A percentile compares a stretch with the other conserved stretches of the same genome.
phyloP scores from a whole-genome alignment of 2,797 vertebrate species.

The Holocentrus rufus region DNA sequence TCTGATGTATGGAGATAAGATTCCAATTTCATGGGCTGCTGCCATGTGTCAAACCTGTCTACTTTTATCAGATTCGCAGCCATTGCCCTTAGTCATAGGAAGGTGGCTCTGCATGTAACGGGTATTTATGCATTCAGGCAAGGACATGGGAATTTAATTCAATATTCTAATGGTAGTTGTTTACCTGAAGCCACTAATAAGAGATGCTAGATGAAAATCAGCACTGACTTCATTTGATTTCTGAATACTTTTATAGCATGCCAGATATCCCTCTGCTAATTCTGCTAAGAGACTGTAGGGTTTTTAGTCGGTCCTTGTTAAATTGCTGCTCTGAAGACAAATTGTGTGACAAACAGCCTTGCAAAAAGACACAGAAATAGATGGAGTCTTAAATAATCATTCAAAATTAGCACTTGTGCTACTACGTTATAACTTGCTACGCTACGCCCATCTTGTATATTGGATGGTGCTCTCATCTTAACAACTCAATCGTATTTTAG shows the following conservation, averaged over 20 bases:
- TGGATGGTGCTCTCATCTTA: not conserved
- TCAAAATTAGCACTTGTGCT: no score
- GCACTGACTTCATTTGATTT: not conserved
- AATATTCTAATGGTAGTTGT: not conserved
- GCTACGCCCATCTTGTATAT: not conserved
- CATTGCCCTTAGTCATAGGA: not conserved
- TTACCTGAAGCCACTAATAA: not conserved
- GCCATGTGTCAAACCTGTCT: slow-evolving; percentile 53
- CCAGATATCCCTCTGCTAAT: not conserved
- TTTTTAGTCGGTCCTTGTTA: no score
- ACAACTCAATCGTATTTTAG: not conserved
- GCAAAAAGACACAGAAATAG: no score
- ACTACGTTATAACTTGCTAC: no score
- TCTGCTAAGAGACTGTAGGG: no score
- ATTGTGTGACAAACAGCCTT: no score
- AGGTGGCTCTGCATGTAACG: slow-evolving; percentile 14
- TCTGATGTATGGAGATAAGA: slow-evolving; percentile 57
- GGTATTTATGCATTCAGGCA: not conserved
- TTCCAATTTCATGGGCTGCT: slow-evolving; percentile 64
- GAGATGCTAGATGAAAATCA: not conserved
- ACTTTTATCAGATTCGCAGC: slow-evolving; percentile 36
- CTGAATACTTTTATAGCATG: not conserved
- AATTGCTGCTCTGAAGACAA: no score
- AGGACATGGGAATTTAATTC: not conserved
- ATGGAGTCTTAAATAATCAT: no score